Evolutionary conservation across 1,140 invertebrate species (phyloP).

Genomic region (Polyergus mexicanus): DNA sequence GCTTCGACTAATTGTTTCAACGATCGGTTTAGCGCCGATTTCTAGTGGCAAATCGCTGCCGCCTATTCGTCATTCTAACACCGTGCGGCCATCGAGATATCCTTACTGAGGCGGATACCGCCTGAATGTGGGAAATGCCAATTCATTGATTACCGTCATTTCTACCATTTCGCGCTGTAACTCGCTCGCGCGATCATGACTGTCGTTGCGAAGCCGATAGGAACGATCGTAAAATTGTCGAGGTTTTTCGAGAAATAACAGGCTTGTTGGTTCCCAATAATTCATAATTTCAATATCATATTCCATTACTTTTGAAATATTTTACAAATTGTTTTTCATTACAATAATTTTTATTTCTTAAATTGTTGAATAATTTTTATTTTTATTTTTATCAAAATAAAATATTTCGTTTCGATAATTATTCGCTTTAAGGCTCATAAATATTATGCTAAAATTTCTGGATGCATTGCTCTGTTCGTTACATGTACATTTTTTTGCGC

Average conservation of each 20-base stretch:
- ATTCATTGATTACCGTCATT: conserved; percentile 77
- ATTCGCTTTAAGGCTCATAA: not conserved
- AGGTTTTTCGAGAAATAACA: not conserved
- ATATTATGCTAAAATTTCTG: not conserved
- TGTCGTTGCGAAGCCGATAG: conserved; percentile 23
- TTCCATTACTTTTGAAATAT: not conserved
- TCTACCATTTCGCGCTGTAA: conserved; percentile 65
- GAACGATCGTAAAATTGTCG: conserved; percentile 27
- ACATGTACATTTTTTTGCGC: not conserved
- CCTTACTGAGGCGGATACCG: conserved; percentile 48
- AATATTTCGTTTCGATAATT: not conserved
- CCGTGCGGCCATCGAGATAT: conserved; percentile 64
- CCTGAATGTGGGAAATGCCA: conserved; percentile 77
- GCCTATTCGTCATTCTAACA: conserved; percentile 73
- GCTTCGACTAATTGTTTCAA: conserved; percentile 68
- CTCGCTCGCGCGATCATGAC: conserved; percentile 59
- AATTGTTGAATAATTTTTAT: not conserved
- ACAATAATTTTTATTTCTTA: not conserved
- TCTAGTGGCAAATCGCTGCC: conserved; percentile 6
- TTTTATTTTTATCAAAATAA: not conserved
- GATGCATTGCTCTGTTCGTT: too few species aligned
- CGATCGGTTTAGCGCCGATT: conserved; percentile 47
- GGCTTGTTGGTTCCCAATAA: not conserved
- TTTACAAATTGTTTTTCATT: not conserved
- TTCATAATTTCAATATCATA: conserved; percentile 2